These are phyloP conservation scores for Grus americana DNA, from an alignment of 2,113 vertebrate genomes.

Conservation along the genomic window DNA sequence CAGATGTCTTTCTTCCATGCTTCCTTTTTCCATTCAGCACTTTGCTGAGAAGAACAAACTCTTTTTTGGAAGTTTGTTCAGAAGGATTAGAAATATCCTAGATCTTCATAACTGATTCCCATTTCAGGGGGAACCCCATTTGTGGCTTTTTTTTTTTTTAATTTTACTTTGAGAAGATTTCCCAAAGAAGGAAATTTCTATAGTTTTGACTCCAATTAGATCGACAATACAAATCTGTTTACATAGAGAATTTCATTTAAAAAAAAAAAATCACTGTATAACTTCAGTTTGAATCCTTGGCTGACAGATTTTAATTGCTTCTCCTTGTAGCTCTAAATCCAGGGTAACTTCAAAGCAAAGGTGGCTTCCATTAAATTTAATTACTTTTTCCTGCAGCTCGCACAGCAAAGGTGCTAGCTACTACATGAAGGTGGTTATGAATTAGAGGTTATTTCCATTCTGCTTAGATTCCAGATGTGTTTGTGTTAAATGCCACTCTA, in stretches of 20 bases:
- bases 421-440: conserved; percentile 35
- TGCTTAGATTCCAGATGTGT: not conserved
- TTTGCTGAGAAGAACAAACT: not conserved
- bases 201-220: not conserved
- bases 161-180: not conserved
- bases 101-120: not conserved
- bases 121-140: not conserved
- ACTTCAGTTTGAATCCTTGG: conserved; percentile 10
- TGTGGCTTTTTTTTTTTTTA: not conserved
- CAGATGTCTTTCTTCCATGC: not conserved
- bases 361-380: conserved; percentile 69
- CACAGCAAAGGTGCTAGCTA: conserved; percentile 29
- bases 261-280: not conserved
- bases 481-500: not conserved
- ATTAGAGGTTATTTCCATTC: not conserved
- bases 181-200: not conserved
- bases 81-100: not conserved
- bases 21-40: not conserved
- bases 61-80: not conserved
- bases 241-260: conserved; percentile 1
- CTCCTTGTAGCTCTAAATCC: conserved; percentile 45
- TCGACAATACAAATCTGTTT: not conserved
- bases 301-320: conserved; percentile 61
- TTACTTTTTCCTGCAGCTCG: conserved; percentile 41
- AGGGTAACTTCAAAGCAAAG: conserved; percentile 64